Percentiles rank a stretch among this genome's conserved stretches.
Evolutionary conservation across 2,797 vertebrate species (phyloP).

Genomic region (Anomalospiza imberbis): DNA sequence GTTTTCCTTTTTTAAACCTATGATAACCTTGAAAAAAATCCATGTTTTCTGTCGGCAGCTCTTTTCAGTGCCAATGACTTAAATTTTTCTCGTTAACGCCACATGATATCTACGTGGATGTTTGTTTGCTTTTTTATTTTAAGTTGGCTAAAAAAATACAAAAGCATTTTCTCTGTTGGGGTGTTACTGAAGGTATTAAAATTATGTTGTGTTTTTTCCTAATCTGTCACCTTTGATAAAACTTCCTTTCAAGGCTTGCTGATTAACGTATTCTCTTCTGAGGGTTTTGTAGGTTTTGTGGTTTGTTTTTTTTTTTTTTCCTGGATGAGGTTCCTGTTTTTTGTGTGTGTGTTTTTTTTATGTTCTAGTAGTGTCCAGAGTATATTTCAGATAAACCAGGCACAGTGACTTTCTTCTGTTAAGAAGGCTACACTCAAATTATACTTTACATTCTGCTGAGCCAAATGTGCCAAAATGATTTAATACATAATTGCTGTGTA

Average conservation of each 20-base stretch:
- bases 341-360: neutral
- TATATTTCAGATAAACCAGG: neutral
- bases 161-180: neutral
- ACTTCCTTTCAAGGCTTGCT: neutral
- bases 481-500: neutral
- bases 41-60: neutral
- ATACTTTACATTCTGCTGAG: neutral
- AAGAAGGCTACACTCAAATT: neutral
- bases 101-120: neutral
- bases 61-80: neutral
- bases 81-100: neutral
- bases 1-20: neutral
- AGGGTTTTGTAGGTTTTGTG: neutral
- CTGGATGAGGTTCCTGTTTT: neutral
- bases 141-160: fast-evolving
- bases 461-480: neutral
- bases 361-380: neutral
- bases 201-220: neutral
- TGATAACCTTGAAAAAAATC: neutral
- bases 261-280: neutral
- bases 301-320: neutral
- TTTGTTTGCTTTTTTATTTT: neutral
- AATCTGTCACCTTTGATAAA: neutral
- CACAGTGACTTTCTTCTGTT: neutral
- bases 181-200: neutral